phyloP scores from a whole-genome alignment of 2,888 invertebrate genomes.

The Sminthurides aquaticus region DNA sequence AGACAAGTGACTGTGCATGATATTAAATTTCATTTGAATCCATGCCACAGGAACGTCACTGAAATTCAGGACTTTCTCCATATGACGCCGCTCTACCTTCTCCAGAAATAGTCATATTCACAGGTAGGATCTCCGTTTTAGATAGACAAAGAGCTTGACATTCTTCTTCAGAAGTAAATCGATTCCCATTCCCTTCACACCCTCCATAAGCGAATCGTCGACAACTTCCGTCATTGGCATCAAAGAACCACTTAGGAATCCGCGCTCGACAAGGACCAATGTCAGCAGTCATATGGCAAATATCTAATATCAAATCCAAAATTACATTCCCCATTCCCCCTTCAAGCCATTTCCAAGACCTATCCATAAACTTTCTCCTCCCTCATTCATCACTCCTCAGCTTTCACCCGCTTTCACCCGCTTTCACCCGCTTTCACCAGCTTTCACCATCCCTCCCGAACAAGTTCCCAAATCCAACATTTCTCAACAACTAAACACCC shows the following conservation, averaged over 20 bases:
- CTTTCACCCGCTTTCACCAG: too few relatives aligned
- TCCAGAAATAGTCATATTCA: slow-evolving; percentile 44
- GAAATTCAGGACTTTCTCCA: background rate
- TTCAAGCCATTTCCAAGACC: too few relatives aligned
- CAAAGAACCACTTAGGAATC: slow-evolving; percentile 64
- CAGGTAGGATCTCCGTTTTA: slow-evolving; percentile 43
- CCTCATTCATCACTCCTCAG: too few relatives aligned
- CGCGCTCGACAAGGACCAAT: slow-evolving; percentile 63
- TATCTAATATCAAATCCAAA: slow-evolving; percentile 54
- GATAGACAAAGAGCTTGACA: slow-evolving; percentile 62
- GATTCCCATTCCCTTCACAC: slow-evolving; percentile 75
- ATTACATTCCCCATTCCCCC: background rate
- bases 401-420: too few relatives aligned
- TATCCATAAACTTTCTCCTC: background rate
- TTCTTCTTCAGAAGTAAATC: slow-evolving; percentile 66
- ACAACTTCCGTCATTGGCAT: slow-evolving; percentile 57
- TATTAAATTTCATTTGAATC: too few relatives aligned
- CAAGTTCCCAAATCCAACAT: too few relatives aligned
- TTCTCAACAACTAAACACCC: too few relatives aligned
- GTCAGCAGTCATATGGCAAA: slow-evolving; percentile 61
- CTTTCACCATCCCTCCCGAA: too few relatives aligned
- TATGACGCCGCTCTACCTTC: too few relatives aligned
- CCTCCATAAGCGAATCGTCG: slow-evolving; percentile 67
- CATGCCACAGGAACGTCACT: too few relatives aligned
- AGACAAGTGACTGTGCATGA: too few relatives aligned